Evolutionary conservation across 2,113 vertebrate genomes (phyloP), one percentile per base, ranked within the genome.

Genomic region (Apodemus speciosus): DNA sequence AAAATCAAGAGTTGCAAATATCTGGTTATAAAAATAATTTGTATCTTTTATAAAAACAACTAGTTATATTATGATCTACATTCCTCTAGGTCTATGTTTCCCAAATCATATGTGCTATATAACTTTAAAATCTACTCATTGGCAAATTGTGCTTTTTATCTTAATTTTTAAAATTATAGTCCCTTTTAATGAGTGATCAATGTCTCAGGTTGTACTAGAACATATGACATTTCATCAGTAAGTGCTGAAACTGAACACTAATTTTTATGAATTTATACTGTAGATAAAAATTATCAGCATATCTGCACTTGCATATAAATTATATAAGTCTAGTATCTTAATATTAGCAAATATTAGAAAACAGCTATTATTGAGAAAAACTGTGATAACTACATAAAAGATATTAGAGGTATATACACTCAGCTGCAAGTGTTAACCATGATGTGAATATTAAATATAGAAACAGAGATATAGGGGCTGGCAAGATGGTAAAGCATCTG

Each of bases 91-190:
- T 11, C 64, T 80, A 62, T 86, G n/a, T n/a, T 92, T 11, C n/a
- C 46, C 53, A 88, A 94, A 71, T 25, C 25, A 75, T 92, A 75
- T n/a, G 4, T 32, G 27, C 1, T 75, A 3, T 38, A 49, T 89
- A 91, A 83, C 88, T 92, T 87, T 75, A 40, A 96, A 85, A 90
- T 83, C 35, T 16, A 60, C 49, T 85, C 88, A 30, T 77, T 95
- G 60, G 60, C 86, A 89, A 88, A 76, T 46, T 73, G 89, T 40
- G 40, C 40, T 62, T 71, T 92, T 58, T 40, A 10, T 80, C 88
- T 95, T 79, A 81, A 32, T 83, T 81, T 76, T 66, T 77, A 73
- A 85, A 88, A 85, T 49, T 56, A n/a, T 38, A 81, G 83, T 91
- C 89, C 11, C 49, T 51, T 94, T 91, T 16, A 89, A 68, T 68